Evolutionary conservation across 2,888 invertebrate species (phyloP), one percentile per base, ranked within the genome.

Genomic region (Exocentrus adspersus): DNA sequence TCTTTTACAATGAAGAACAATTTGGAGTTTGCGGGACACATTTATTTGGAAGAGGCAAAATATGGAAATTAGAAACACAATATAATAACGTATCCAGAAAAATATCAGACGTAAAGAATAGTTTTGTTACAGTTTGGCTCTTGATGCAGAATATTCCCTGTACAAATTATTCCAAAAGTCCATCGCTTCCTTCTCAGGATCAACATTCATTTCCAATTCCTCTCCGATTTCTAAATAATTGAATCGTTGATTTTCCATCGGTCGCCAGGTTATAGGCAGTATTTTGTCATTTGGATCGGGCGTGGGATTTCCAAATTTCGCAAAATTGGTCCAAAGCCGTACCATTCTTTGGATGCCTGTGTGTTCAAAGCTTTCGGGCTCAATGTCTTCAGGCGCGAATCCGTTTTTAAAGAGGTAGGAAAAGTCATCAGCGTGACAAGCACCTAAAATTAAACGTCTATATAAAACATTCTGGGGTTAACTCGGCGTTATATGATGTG

Each of bases 151-250:
- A 2, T 3, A 3, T 37, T 37, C 6, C 14, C 2, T 12, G 5
- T 37, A 37, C 12, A 37, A n/a, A 12, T 12, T 12, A 21, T 79
- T 74, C 81, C 81, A 81, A 63, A 81, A 78, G 24, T 73, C 21
- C 63, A 79, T 70, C 52, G 80, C 70, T 2, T 78, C 74, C 5
- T 65, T 58, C 51, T 78, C 75, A 2, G 78, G 70, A 64, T 79
- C 74, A 1, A 53, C 64, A 7, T 65, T 73, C 37, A 75, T 62
- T 19, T 64, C 74, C 10, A 78, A 61, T 45, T 75, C 71, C 20
- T 74, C 59, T 9, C 75, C 77, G 52, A 81, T 79, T 58, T 79
- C 77, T 68, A 77, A 77, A 46, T 72, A 64, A 5, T 73, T 56
- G 10, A 76, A 68, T 28, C 71, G 68, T 4, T 72, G 59, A 32